Conservation (phyloP, 2,888 invertebrate genomes). For the Falcaria lacertinaria region DNA sequence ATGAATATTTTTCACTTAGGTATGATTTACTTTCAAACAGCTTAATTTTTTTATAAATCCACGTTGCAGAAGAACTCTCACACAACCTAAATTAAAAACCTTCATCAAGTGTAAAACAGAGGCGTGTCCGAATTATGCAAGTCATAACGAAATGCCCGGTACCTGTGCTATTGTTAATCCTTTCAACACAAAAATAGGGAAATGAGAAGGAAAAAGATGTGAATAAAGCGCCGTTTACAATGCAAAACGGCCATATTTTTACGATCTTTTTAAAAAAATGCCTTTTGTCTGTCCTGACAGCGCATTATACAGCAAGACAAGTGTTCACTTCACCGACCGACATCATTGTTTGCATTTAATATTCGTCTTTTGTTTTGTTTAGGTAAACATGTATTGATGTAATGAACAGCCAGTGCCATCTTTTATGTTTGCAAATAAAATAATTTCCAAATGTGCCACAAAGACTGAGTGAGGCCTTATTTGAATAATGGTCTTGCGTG, state of each 20-base stretch:
- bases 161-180: conserved; percentile 72
- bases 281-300: conserved; percentile 68
- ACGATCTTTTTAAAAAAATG: conserved; percentile 57
- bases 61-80: too few relatives aligned
- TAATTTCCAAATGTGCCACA: background rate
- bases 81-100: conserved; percentile 19
- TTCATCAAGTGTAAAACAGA: conserved; percentile 10
- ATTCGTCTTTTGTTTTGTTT: conserved; percentile 38
- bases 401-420: background rate
- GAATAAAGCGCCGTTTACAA: conserved; percentile 61
- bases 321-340: conserved; percentile 55
- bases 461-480: background rate
- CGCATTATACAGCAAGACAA: conserved; percentile 69
- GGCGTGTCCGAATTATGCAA: conserved; percentile 34
- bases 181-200: conserved; percentile 70
- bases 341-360: conserved; percentile 51
- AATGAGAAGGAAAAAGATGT: conserved; percentile 66
- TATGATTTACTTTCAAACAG: too few relatives aligned
- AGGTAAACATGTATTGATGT: conserved; percentile 14
- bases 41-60: too few relatives aligned
- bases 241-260: conserved; percentile 64
- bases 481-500: too few relatives aligned
- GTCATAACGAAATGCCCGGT: conserved; percentile 43
- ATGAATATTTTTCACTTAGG: too few relatives aligned
- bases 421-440: background rate